A percentile compares a stretch with the other conserved stretches of the same genome.
Conservation (phyloP, 35 echinoderm and acorn worm genomes). For the Amphiura filiformis region DNA sequence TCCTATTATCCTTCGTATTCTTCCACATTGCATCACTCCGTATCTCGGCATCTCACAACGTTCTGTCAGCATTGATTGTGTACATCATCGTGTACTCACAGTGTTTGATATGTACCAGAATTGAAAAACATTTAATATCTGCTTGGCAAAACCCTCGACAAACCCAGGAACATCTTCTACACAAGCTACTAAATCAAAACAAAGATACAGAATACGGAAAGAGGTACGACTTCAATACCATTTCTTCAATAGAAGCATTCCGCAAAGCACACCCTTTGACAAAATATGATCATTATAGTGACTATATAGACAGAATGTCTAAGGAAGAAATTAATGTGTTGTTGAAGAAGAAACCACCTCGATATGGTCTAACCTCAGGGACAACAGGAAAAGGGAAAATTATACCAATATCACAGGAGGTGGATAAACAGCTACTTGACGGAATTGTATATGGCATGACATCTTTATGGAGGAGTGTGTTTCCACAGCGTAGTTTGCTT, state of each 20-base stretch:
- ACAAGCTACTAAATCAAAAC: constrained; percentile 36
- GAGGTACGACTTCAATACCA: constrained; percentile 25
- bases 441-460: neutral
- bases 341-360: constrained; percentile 16
- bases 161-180: constrained; percentile 38
- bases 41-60: neutral
- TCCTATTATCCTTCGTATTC: neutral
- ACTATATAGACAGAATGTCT: constrained; percentile 48
- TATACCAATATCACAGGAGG: constrained; percentile 31
- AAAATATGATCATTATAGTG: constrained; percentile 42
- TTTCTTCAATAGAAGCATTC: constrained; percentile 35
- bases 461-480: neutral
- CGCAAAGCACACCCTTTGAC: constrained; percentile 54
- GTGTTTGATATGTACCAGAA: too few relatives aligned
- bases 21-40: constrained; percentile 12
- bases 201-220: constrained; percentile 60
- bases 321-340: constrained; percentile 57
- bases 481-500: constrained; percentile 6
- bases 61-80: constrained; percentile 11
- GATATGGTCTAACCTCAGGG: constrained; percentile 37
- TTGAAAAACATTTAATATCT: too few relatives aligned
- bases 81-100: neutral
- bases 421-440: neutral
- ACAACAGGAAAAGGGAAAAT: constrained; percentile 62
- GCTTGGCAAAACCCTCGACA: constrained; percentile 24